Evolutionary conservation across 1,140 invertebrate genomes (phyloP).

Genomic region (Orchesella cincta): DNA sequence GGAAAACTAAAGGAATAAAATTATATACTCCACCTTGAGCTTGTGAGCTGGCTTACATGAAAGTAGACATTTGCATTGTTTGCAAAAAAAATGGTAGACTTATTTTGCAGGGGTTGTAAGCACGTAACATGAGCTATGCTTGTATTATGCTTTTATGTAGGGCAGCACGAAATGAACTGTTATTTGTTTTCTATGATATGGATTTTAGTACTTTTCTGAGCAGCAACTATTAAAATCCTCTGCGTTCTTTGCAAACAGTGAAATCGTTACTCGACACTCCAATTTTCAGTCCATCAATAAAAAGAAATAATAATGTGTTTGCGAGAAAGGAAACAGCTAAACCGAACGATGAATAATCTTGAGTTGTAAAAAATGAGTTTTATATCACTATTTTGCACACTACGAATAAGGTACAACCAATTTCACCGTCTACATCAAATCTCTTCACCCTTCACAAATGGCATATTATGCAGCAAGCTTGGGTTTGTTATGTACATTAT

Average conservation of each 20-base stretch:
- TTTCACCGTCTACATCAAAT: too few relatives aligned
- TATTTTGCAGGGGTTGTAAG: not conserved
- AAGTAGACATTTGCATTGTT: not conserved
- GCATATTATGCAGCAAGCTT: too few relatives aligned
- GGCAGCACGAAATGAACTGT: not conserved
- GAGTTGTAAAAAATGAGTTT: not conserved
- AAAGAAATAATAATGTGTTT: not conserved
- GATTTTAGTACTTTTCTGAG: too few relatives aligned
- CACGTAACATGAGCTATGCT: not conserved
- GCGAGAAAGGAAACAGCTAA: not conserved
- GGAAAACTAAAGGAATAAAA: slow-evolving; percentile 9
- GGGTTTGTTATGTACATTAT: too few relatives aligned
- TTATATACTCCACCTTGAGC: not conserved
- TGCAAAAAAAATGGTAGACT: slow-evolving; percentile 16
- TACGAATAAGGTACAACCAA: not conserved
- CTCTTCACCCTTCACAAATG: too few relatives aligned
- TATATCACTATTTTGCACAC: not conserved
- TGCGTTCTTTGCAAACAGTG: too few relatives aligned
- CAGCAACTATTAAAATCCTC: too few relatives aligned
- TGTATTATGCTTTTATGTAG: not conserved
- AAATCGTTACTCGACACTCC: too few relatives aligned
- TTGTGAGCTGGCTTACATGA: too few relatives aligned
- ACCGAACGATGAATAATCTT: too few relatives aligned
- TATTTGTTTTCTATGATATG: too few relatives aligned
- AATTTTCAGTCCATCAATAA: too few relatives aligned